A percentile compares a stretch with the other conserved stretches of the same genome.
These are phyloP conservation scores for Aphelenchoides fujianensis DNA, from an alignment of 1,140 invertebrate species.

Conservation along the genomic window DNA sequence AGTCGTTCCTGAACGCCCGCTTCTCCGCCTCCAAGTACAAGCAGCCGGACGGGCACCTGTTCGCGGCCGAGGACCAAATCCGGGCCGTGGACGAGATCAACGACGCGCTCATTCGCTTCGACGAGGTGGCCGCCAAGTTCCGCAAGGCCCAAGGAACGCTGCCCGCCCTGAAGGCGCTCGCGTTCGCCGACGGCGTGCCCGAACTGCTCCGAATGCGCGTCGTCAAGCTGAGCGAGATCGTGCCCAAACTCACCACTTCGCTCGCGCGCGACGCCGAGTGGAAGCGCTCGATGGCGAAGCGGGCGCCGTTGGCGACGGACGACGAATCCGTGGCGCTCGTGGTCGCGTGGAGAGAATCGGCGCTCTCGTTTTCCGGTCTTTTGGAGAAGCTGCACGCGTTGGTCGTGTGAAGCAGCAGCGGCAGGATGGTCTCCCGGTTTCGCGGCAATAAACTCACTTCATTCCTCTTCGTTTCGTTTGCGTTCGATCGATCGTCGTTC, in stretches of 20 bases:
- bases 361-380: neutral
- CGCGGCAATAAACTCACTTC: too few relatives aligned
- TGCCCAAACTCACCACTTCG: neutral
- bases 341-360: neutral
- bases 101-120: neutral
- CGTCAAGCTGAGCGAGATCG: neutral
- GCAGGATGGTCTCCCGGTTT: too few relatives aligned
- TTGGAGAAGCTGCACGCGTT: neutral
- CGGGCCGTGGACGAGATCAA: constrained; percentile 8
- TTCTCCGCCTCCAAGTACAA: neutral
- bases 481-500: too few relatives aligned
- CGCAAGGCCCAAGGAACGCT: neutral
- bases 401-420: constrained; percentile 9
- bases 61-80: constrained; percentile 7
- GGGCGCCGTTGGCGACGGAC: neutral
- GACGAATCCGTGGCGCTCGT: constrained; percentile 6
- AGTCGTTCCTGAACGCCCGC: neutral
- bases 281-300: neutral
- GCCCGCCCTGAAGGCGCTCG: constrained; percentile 1
- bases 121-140: neutral
- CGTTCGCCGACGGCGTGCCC: neutral
- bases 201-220: neutral
- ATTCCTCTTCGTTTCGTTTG: too few relatives aligned
- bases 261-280: neutral
- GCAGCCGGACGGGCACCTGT: constrained; percentile 1